Evolutionary conservation across 2,113 vertebrate genomes (phyloP).

Genomic region (Dolichallabes microphthalmus): DNA sequence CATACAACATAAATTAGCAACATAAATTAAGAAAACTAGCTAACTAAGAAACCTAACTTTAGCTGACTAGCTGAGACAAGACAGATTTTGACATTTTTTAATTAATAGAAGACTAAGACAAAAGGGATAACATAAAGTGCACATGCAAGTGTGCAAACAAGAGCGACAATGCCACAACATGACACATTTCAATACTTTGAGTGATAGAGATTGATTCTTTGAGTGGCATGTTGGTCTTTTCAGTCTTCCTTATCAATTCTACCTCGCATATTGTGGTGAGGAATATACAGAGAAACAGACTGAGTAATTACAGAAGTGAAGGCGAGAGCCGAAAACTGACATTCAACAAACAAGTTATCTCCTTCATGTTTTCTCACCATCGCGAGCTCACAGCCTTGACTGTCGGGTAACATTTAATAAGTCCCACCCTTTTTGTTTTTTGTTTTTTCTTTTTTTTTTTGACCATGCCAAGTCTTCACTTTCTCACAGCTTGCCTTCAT

Average conservation of each 20-base stretch:
- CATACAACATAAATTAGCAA: too few relatives aligned
- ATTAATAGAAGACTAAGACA: too few relatives aligned
- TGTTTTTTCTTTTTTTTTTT: background rate
- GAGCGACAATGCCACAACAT: too few relatives aligned
- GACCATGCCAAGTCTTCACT: constrained; percentile 53
- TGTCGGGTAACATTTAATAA: constrained; percentile 70
- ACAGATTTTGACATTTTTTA: too few relatives aligned
- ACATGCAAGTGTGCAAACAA: too few relatives aligned
- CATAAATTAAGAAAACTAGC: too few relatives aligned
- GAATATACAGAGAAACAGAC: constrained; percentile 35
- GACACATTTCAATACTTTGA: too few relatives aligned
- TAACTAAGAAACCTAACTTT: too few relatives aligned
- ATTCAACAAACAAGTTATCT: constrained; percentile 54
- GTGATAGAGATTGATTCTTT: background rate
- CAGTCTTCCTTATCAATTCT: background rate
- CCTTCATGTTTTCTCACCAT: constrained; percentile 42
- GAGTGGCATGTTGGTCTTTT: background rate
- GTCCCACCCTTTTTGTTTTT: constrained; percentile 36
- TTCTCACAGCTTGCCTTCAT: constrained; percentile 66
- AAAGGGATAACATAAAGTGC: too few relatives aligned
- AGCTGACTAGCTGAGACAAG: too few relatives aligned
- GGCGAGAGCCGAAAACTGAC: constrained; percentile 34
- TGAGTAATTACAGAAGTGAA: constrained; percentile 44
- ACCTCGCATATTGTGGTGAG: background rate
- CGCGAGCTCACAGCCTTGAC: constrained; percentile 48